Percentiles rank a stretch among this genome's conserved stretches.
phyloP scores from a whole-genome alignment of 2,888 invertebrate species.

The Cryptus armator region DNA sequence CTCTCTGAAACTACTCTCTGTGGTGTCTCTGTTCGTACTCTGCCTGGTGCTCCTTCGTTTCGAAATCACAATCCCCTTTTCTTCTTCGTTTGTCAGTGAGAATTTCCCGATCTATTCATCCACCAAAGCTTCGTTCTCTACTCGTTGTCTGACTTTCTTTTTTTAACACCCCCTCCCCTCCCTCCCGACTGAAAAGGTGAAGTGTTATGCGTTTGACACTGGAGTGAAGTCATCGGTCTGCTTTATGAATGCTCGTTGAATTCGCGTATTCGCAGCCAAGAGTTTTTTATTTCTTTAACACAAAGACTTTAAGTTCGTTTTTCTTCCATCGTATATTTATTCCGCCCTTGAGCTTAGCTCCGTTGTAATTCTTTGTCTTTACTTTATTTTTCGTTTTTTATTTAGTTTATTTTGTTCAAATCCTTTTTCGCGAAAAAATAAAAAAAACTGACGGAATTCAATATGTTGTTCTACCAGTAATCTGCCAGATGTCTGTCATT shows the following conservation, averaged over 20 bases:
- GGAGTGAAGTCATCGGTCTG: too few species aligned
- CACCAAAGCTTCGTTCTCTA: conserved; percentile 10
- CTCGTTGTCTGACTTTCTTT: conserved; percentile 5
- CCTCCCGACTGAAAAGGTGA: too few species aligned
- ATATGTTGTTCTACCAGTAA: background rate
- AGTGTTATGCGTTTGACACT: too few species aligned
- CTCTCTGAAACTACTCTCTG: conserved; percentile 44
- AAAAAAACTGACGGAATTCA: background rate
- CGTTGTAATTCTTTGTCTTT: too few species aligned
- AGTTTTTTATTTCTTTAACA: background rate
- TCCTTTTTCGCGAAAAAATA: too few species aligned
- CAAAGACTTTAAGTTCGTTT: background rate
- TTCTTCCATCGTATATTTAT: background rate
- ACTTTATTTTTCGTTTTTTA: too few species aligned
- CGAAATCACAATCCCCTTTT: conserved; percentile 15
- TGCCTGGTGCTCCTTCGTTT: conserved; percentile 26
- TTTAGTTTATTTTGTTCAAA: too few species aligned
- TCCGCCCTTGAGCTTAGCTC: background rate
- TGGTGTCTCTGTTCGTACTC: conserved; percentile 16
- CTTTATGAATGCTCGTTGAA: too few species aligned
- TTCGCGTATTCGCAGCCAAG: background rate
- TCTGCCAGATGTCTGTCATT: background rate
- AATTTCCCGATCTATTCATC: conserved; percentile 48
- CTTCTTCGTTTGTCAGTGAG: conserved; percentile 44
- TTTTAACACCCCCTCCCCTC: too few species aligned